A percentile compares a stretch with the other conserved stretches of the same genome.
Conservation (phyloP, 2,113 vertebrate genomes). For the Odocoileus hemionus region DNA sequence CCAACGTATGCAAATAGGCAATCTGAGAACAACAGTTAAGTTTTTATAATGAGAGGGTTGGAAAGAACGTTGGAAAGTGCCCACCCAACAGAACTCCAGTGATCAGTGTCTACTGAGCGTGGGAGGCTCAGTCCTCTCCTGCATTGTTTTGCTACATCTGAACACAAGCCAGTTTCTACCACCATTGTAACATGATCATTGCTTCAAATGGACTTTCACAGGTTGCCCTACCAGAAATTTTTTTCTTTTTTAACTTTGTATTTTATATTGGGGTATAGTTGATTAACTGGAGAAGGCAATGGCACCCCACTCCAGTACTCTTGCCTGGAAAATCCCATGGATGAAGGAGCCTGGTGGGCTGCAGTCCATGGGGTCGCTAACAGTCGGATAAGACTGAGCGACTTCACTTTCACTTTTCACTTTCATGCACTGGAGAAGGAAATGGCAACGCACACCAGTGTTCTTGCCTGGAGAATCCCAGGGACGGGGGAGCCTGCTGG, state of each 20-base stretch:
- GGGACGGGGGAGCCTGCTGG: too few species aligned
- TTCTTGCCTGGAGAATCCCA: too few species aligned
- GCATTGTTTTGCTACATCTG: too few species aligned
- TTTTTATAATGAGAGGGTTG: slow-evolving; percentile 38
- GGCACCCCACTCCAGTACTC: too few species aligned
- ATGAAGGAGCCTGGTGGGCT: too few species aligned
- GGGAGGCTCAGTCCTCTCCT: background rate
- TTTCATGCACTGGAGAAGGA: too few species aligned
- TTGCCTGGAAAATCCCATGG: too few species aligned
- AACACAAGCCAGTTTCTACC: background rate
- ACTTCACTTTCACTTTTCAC: too few species aligned
- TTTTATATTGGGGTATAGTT: background rate
- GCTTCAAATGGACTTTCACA: background rate
- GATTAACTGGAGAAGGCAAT: background rate
- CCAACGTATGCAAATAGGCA: slow-evolving; percentile 51
- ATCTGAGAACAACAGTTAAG: slow-evolving; percentile 45
- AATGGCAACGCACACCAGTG: too few species aligned
- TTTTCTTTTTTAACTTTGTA: background rate
- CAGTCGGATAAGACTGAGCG: too few species aligned
- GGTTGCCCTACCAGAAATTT: too few species aligned
- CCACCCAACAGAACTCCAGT: background rate
- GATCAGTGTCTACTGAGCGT: accelerated
- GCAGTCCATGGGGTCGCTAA: too few species aligned
- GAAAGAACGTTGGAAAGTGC: background rate
- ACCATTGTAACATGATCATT: background rate